phyloP scores from a whole-genome alignment of 2,113 vertebrate species.

The Clarias macrocephalus region DNA sequence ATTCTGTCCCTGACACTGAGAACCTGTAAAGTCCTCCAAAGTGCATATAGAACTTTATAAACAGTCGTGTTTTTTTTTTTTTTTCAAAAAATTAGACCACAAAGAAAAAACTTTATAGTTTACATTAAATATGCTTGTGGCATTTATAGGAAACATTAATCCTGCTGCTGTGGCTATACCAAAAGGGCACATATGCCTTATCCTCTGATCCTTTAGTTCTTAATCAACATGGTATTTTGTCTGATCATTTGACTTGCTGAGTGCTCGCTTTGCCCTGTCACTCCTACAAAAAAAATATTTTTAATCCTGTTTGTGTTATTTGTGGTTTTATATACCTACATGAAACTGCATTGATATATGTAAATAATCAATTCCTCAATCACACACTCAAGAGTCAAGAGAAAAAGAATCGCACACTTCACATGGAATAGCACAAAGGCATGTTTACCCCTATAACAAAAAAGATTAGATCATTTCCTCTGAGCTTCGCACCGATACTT shows the following conservation, averaged over 20 bases:
- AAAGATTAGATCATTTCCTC: not conserved
- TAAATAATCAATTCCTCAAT: not conserved
- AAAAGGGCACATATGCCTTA: not conserved
- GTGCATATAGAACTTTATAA: not conserved
- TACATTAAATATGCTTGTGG: not conserved
- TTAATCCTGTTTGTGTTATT: not conserved
- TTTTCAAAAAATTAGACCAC: not conserved
- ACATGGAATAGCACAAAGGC: not conserved
- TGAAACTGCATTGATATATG: not conserved
- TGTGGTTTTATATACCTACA: not conserved
- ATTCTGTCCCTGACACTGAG: not conserved
- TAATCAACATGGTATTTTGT: not conserved
- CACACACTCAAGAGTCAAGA: not conserved
- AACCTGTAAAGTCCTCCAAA: not conserved
- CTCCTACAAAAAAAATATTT: not conserved
- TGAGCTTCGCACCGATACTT: conserved; percentile 16
- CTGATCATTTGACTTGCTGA: not conserved
- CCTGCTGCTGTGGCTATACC: not conserved
- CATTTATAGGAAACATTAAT: not conserved
- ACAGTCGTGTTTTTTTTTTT: not conserved
- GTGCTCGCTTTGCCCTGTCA: not conserved
- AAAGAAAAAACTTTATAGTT: not conserved
- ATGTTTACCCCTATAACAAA: not conserved
- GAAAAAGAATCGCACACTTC: not conserved
- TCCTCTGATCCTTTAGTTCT: not conserved